A percentile compares a stretch with the other conserved stretches of the same genome.
phyloP scores from a whole-genome alignment of 2,797 vertebrate species.

The Pangasius sanitwongsei region DNA sequence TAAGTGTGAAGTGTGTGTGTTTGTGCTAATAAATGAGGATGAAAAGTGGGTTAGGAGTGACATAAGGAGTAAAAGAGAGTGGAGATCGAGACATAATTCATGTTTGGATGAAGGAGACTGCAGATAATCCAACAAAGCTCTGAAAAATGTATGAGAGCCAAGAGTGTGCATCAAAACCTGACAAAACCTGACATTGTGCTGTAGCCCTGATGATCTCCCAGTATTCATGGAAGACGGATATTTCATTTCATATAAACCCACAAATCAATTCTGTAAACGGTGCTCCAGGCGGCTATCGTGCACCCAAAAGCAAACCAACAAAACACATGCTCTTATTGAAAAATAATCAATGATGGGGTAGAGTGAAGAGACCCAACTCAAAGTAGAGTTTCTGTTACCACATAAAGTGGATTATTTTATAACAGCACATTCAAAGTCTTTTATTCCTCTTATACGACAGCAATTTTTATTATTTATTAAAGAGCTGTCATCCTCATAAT shows the following conservation, averaged over 20 bases:
- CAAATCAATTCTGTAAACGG: neutral
- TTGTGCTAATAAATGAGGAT: neutral
- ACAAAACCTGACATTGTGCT: neutral
- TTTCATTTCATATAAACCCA: neutral
- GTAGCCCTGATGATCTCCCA: neutral
- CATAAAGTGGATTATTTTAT: neutral
- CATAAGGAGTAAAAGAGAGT: constrained; percentile 2
- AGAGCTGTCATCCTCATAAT: neutral
- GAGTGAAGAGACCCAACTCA: neutral
- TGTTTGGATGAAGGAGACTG: neutral
- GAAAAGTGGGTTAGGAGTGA: constrained; percentile 53
- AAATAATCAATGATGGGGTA: neutral
- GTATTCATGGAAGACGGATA: neutral
- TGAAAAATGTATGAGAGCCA: neutral
- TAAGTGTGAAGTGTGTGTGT: constrained; percentile 32
- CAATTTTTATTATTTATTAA: neutral
- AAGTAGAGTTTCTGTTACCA: neutral
- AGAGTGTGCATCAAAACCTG: neutral
- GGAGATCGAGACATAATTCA: neutral
- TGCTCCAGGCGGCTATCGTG: neutral
- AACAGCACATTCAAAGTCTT: neutral
- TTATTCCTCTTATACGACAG: neutral
- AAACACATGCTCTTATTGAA: neutral
- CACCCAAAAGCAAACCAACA: neutral
- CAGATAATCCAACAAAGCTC: neutral